A percentile compares a stretch with the other conserved stretches of the same genome.
Conservation (phyloP, 2,797 vertebrate species). For the Alectoris magna region DNA sequence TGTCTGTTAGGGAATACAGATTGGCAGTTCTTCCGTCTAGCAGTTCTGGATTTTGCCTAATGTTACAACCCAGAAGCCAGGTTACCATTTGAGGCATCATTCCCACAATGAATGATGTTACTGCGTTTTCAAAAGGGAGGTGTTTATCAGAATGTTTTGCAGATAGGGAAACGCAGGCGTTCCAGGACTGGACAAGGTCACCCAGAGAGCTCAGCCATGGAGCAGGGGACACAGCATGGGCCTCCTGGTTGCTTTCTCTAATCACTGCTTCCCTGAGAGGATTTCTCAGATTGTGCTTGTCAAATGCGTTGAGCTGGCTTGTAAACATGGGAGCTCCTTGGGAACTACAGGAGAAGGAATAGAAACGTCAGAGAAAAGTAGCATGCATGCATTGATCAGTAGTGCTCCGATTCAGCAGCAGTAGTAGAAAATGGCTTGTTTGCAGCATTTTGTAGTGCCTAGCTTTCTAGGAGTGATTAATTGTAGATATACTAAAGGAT, state of each 20-base stretch:
- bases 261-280: slow-evolving; percentile 24
- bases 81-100: background rate
- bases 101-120: background rate
- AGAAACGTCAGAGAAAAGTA: background rate
- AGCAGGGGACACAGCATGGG: background rate
- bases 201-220: background rate
- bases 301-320: slow-evolving; percentile 4
- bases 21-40: background rate
- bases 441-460: background rate
- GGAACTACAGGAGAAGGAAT: background rate
- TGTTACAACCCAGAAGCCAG: background rate
- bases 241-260: slow-evolving; percentile 39
- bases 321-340: background rate
- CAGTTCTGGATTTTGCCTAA: background rate
- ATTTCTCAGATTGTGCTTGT: slow-evolving; percentile 2
- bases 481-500: slow-evolving; percentile 28
- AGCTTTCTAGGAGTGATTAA: slow-evolving; percentile 25
- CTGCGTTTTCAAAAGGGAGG: background rate
- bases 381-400: background rate
- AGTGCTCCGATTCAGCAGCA: background rate
- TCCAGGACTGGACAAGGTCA: slow-evolving; percentile 49
- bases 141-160: background rate
- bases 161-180: background rate
- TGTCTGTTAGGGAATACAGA: background rate
- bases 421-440: background rate